These are phyloP conservation scores for Microtus richardsoni DNA, from an alignment of 2,113 vertebrate genomes.

Conservation along the genomic window DNA sequence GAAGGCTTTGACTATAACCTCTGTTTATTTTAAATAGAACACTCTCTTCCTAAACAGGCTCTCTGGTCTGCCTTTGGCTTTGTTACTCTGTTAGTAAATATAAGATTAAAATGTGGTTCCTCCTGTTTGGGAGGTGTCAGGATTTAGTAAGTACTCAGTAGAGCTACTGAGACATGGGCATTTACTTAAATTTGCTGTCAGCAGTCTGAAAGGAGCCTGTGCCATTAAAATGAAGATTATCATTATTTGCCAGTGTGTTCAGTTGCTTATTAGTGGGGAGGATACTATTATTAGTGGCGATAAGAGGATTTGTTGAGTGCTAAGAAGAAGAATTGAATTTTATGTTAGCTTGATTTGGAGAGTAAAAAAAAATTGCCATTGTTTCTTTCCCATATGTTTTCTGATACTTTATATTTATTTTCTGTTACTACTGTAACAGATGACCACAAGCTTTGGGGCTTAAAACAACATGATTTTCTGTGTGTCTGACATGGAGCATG, in stretches of 20 bases:
- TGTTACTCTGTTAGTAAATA: constrained; percentile 9
- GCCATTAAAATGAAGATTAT: constrained; percentile 30
- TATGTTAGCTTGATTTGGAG: constrained; percentile 33
- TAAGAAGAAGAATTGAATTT: constrained; percentile 56
- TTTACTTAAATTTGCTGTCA: constrained; percentile 12
- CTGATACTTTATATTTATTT: constrained; percentile 29
- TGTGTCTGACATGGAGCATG: background rate
- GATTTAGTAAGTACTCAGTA: constrained; percentile 16
- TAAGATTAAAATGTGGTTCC: constrained; percentile 45
- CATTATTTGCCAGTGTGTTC: constrained; percentile 29
- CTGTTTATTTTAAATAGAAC: constrained; percentile 55
- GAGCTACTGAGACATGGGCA: background rate
- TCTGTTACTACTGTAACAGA: constrained; percentile 1
- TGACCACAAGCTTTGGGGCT: constrained; percentile 17
- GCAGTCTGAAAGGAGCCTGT: constrained; percentile 37
- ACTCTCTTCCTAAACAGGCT: constrained; percentile 26
- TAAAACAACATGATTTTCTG: constrained; percentile 29
- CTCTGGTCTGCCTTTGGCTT: background rate
- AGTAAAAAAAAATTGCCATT: background rate
- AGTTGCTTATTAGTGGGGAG: constrained; percentile 58
- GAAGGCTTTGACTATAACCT: background rate
- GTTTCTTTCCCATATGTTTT: constrained; percentile 49
- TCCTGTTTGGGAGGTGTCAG: background rate
- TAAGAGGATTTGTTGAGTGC: constrained; percentile 55
- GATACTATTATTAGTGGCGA: constrained; percentile 5